Evolutionary conservation across 1,140 invertebrate genomes (phyloP).

Genomic region (Penaeus chinensis): DNA sequence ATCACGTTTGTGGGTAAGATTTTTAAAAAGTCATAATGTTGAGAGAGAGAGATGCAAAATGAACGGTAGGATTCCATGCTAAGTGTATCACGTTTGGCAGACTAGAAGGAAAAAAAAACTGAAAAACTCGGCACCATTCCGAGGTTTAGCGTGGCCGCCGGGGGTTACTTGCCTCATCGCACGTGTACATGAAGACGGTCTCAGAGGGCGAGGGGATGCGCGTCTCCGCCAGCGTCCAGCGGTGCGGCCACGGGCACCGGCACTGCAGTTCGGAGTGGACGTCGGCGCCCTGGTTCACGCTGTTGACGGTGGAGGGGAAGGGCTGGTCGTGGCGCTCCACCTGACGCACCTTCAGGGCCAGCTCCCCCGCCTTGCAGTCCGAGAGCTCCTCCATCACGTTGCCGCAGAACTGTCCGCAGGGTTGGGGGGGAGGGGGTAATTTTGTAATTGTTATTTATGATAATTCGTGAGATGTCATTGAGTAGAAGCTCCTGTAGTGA

Average conservation of each 20-base stretch:
- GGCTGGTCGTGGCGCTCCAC: conserved; percentile 29
- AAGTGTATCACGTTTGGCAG: background rate
- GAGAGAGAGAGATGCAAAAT: too few species aligned
- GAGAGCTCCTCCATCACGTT: conserved; percentile 49
- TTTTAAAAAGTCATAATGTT: too few species aligned
- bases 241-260: conserved; percentile 42
- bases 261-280: conserved; percentile 56
- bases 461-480: too few species aligned
- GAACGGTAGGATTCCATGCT: too few species aligned
- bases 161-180: conserved; percentile 21
- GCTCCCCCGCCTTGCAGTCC: conserved; percentile 54
- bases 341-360: conserved; percentile 62
- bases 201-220: conserved; percentile 9
- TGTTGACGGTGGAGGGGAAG: conserved; percentile 64
- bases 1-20: too few species aligned
- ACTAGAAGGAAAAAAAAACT: background rate
- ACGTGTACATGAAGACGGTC: conserved; percentile 50
- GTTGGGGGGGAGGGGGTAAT: too few species aligned
- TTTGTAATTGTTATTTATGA: too few species aligned
- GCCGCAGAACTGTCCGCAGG: conserved; percentile 37
- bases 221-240: conserved; percentile 33
- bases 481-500: too few species aligned
- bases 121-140: background rate
- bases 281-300: conserved; percentile 53
- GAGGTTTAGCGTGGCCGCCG: background rate